Percentiles rank a stretch among this genome's conserved stretches.
These are phyloP conservation scores for Acanthurus leucopareius DNA, from an alignment of 2,797 vertebrate genomes.

Conservation along the genomic window DNA sequence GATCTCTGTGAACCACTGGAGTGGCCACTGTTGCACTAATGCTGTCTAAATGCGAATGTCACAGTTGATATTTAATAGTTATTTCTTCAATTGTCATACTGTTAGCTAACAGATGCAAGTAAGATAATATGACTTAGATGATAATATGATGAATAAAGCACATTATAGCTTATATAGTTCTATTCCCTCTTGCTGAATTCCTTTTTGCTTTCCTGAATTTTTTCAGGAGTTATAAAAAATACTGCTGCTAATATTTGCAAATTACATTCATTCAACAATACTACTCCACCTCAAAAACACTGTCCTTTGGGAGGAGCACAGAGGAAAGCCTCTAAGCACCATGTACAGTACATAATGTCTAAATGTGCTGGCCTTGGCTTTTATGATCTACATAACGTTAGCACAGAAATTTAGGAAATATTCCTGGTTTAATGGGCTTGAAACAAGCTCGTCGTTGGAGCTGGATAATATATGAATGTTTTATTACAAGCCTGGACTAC, in stretches of 20 bases:
- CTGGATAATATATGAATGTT: conserved; percentile 29
- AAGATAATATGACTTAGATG: neutral
- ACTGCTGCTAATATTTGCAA: neutral
- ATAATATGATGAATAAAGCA: neutral
- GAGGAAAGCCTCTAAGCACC: conserved; percentile 3
- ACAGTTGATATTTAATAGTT: neutral
- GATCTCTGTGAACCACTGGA: neutral
- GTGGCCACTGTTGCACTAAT: neutral
- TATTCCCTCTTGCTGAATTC: neutral
- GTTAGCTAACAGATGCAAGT: neutral
- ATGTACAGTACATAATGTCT: neutral
- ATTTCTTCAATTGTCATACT: neutral
- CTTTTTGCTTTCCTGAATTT: neutral
- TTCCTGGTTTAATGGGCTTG: conserved; percentile 42
- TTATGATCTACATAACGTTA: conserved; percentile 31
- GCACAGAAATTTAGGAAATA: conserved; percentile 20
- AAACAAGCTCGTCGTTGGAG: conserved; percentile 41
- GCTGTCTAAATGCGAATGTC: neutral
- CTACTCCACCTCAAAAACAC: neutral
- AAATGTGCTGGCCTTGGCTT: conserved; percentile 5
- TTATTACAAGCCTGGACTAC: conserved; percentile 27
- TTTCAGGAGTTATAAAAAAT: neutral
- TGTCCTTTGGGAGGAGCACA: neutral
- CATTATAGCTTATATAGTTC: neutral
- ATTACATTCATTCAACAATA: neutral